Percentiles rank a stretch among this genome's conserved stretches.
phyloP scores from a whole-genome alignment of 2,888 invertebrate genomes.

The Bombylius discolor region DNA sequence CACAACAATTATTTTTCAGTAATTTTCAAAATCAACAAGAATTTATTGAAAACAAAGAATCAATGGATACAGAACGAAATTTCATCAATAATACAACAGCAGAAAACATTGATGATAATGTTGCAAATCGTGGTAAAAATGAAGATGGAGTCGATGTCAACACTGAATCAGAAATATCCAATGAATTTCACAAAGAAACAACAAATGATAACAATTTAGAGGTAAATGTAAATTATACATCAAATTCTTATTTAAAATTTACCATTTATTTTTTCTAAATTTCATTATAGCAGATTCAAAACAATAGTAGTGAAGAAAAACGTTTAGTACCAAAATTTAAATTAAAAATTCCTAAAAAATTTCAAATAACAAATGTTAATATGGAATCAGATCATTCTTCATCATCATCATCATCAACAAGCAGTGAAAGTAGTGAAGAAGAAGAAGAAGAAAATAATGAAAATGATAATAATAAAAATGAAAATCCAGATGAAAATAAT shows the following conservation, averaged over 20 bases:
- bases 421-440: constrained; percentile 27
- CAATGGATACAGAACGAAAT: too few species aligned
- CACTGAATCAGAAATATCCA: too few species aligned
- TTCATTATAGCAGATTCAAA: too few species aligned
- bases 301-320: constrained; percentile 1
- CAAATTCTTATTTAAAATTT: too few species aligned
- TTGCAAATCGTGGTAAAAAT: neutral
- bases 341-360: constrained; percentile 50
- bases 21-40: too few species aligned
- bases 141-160: too few species aligned
- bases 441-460: constrained; percentile 7
- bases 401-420: constrained; percentile 8
- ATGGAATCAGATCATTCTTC: constrained; percentile 30
- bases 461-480: constrained; percentile 6
- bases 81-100: too few species aligned
- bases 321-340: constrained; percentile 52
- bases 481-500: constrained; percentile 9
- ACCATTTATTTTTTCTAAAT: too few species aligned
- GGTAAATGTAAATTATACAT: too few species aligned
- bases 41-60: too few species aligned
- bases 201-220: too few species aligned
- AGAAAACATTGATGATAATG: neutral
- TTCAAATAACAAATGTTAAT: constrained; percentile 26
- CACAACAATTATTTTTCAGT: neutral
- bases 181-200: too few species aligned